phyloP scores from a whole-genome alignment of 2,888 invertebrate genomes.

The Yponomeuta sedellus region DNA sequence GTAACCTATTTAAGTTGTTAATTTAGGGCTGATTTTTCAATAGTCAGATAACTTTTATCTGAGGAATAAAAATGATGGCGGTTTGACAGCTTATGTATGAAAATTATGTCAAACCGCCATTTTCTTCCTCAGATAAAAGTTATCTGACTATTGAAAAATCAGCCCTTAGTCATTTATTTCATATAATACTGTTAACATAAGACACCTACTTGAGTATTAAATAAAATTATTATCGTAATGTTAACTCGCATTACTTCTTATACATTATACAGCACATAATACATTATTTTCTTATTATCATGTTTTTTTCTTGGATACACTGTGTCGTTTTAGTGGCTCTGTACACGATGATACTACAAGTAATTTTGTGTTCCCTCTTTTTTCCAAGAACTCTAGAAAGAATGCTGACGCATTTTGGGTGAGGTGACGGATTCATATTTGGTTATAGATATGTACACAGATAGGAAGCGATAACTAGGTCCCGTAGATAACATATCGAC shows the following conservation, averaged over 20 bases:
- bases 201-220: neutral
- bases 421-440: neutral
- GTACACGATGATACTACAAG: too few species aligned
- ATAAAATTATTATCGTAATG: constrained; percentile 7
- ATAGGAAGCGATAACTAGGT: neutral
- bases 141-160: too few species aligned
- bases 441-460: neutral
- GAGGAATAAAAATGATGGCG: too few species aligned
- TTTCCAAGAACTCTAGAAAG: too few species aligned
- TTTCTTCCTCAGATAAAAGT: too few species aligned
- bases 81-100: too few species aligned
- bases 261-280: neutral
- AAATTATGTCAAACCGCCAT: too few species aligned
- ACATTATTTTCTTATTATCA: constrained; percentile 6
- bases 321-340: too few species aligned
- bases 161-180: constrained; percentile 3
- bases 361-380: too few species aligned
- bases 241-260: neutral
- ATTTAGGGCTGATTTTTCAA: too few species aligned
- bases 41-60: too few species aligned
- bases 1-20: too few species aligned
- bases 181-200: neutral
- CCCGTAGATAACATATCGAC: neutral
- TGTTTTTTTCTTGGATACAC: neutral
- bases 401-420: neutral